These are phyloP conservation scores for Spilogale gracilis DNA, from an alignment of 2,113 vertebrate genomes.

Conservation along the genomic window DNA sequence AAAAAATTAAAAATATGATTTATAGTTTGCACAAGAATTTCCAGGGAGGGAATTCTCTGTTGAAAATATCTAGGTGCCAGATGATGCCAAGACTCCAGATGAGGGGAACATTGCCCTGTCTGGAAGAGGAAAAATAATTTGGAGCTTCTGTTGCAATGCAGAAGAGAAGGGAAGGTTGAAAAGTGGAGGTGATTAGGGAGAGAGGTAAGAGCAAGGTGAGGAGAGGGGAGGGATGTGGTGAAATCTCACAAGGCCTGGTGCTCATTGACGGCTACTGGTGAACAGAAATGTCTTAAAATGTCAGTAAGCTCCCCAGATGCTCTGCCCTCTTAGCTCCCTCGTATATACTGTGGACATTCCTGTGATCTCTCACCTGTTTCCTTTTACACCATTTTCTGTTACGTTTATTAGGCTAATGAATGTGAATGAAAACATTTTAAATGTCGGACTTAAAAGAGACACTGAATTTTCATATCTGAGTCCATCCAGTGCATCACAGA, in stretches of 20 bases:
- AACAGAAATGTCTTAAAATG: background rate
- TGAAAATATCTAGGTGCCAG: background rate
- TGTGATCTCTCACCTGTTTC: background rate
- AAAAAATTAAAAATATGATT: conserved; percentile 14
- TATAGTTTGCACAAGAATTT: conserved; percentile 18
- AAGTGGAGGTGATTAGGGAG: background rate
- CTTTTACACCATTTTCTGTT: background rate
- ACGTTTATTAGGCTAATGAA: background rate
- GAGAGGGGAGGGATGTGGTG: background rate
- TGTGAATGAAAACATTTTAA: conserved; percentile 1
- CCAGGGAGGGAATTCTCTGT: background rate
- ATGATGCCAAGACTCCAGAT: background rate
- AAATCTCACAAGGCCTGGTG: background rate
- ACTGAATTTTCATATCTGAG: background rate
- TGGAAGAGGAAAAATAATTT: background rate
- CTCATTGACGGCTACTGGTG: background rate
- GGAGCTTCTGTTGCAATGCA: background rate
- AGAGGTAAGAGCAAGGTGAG: background rate
- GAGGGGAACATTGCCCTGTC: background rate
- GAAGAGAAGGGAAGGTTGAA: background rate
- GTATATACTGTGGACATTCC: background rate
- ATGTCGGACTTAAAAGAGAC: background rate
- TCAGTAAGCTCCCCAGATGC: background rate
- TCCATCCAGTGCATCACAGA: background rate
- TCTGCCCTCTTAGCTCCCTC: background rate